Evolutionary conservation across 2,113 vertebrate species (phyloP), one percentile per base, ranked within the genome.

Genomic region (Mustela nigripes): DNA sequence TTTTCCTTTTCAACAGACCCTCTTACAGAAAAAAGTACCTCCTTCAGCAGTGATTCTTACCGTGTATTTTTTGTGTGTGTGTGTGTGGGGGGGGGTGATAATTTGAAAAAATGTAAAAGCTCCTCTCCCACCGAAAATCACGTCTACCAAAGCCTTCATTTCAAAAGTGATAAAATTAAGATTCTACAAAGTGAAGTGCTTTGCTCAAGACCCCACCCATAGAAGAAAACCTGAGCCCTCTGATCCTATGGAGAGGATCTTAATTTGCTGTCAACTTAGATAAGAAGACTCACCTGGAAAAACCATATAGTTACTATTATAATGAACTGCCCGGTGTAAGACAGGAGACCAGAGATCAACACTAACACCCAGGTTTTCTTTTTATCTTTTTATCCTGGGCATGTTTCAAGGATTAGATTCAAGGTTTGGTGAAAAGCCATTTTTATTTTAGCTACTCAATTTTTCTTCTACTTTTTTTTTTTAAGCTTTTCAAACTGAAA

Each of bases 101-200:
- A 62, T 22, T 9, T 45, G 62, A 82, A 89, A 91, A 94, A 92
- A 36, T 58, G 31, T 58, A 81, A 65, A 56, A 14, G 6, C 76
- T 85, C 45, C n/a, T 88, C 42, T 16, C 31, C 3, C 16, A 53
- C 5, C 39, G 53, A 88, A 45, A 85, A 69, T 60, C 42, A 58
- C 11, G 60, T 73, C 33, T 42, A 7, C 11, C 50, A 78, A 89
- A 96, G 60, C 18, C 39, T 58, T 86, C 85, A 26, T 45, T 96
- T 58, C 60, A 82, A 91, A 95, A 53, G 53, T 22, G 39, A 62
- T 45, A 58, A 88, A 73, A 87, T 62, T 73, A 85, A 85, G 2
- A 28, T 65, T 67, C 26, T 22, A 28, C 6, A 33, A 42, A 45
- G 45, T 36, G 12, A 76, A 76, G 7, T 15, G 69, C 33, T 81